Evolutionary conservation across 2,113 vertebrate species (phyloP), one percentile per base, ranked within the genome.

Genomic region (Seriola quinqueradiata): DNA sequence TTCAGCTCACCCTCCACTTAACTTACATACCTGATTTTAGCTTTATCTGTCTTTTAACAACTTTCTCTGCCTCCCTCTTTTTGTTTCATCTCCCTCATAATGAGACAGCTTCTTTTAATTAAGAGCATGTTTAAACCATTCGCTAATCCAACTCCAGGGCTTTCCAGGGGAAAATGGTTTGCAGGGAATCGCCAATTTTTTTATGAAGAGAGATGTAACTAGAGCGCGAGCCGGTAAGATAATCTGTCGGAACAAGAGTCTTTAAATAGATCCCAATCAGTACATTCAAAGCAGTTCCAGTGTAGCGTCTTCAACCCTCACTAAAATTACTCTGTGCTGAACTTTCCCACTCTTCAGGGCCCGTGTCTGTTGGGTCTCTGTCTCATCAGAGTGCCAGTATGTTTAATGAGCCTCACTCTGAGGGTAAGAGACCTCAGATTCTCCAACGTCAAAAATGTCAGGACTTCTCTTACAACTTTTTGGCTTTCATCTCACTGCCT

Each of bases 391-490:
- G 25, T 12, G 44, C 13, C 17, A 5, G 34, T 8, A 3, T 34
- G 46, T 58, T 72, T 77, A 77, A 85, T 63, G 61, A 69, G 61
- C 66, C 48, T 48, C 7, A 6, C 48, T 76, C 58, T 48, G 48
- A 70, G 21, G 21, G 9, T 21, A 38, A 5, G 57, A 75, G 65
- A 57, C 48, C 28, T 64, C 57, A 48, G 25, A 55, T 55, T 3
- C 46, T 61, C 42, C 8, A 34, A 32, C 6, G 0, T 28, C 19
- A 28, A 67, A 72, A 23, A 48, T 10, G 1, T 76, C 52, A 40
- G 9, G 59, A 60, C 32, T 66, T 52, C 44, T 76, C 48, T 32
- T 4, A 11, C 14, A 75, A 32, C 54, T 54, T 67, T 65, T 70
- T 28, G 12, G 28, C 75, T 84, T 84, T 65, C 40, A 70, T 79